Conservation (phyloP, 1,140 invertebrate species). For the Fopius arisanus region DNA sequence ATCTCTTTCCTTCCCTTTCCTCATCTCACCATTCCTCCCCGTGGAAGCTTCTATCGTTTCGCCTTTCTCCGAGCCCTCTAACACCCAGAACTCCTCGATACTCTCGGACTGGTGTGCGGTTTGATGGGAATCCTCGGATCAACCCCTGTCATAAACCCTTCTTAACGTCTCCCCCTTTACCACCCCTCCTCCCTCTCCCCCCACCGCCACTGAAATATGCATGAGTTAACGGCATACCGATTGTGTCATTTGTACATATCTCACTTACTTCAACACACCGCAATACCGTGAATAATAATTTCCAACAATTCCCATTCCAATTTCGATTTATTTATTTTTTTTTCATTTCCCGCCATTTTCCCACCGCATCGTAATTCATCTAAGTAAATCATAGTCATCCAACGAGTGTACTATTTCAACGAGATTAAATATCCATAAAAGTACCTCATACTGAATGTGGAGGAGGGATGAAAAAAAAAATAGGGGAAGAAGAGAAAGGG, state of each 20-base stretch:
- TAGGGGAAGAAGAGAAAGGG: not conserved
- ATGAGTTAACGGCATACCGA: constrained; percentile 62
- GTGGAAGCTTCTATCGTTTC: constrained; percentile 16
- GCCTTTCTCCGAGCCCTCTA: constrained; percentile 1
- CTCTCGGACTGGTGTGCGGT: constrained; percentile 55
- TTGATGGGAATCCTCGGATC: constrained; percentile 63
- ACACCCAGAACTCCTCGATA: constrained; percentile 50
- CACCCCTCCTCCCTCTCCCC: not conserved
- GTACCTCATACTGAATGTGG: not conserved
- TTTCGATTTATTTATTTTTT: not conserved
- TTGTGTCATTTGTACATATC: constrained; percentile 60
- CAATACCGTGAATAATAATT: not conserved
- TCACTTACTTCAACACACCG: too few relatives aligned
- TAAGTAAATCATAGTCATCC: not conserved
- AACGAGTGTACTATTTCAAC: not conserved
- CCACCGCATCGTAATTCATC: not conserved
- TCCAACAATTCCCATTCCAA: not conserved
- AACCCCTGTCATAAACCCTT: constrained; percentile 65
- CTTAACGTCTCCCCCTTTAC: constrained; percentile 54
- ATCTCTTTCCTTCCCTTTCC: constrained; percentile 17
- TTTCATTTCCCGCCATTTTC: not conserved
- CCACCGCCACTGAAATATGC: constrained; percentile 59
- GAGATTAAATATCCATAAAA: constrained; percentile 13
- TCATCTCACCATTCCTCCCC: constrained; percentile 25
- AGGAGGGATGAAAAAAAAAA: constrained; percentile 32